Base-by-base conservation (phyloP, 2,113 vertebrate species). In the Leuciscus idus region DNA sequence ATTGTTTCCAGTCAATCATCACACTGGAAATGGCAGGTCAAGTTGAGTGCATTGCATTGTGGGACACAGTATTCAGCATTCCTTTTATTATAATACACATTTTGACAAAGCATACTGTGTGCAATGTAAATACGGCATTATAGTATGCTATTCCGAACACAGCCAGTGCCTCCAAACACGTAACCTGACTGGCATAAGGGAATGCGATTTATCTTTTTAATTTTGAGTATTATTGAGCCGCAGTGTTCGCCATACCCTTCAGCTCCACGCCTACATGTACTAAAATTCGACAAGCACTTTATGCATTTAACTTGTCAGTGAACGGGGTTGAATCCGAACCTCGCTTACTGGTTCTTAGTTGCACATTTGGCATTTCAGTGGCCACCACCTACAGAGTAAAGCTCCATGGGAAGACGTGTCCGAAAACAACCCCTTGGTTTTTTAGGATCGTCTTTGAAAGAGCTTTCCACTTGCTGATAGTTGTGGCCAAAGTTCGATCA, bases 211-310 rank as follows among this genome's bases (percentile, higher is more conserved):
- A 70, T 73, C 26, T 74, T 61, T 46, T 59, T 36, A 0, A 48
- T 39, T 48, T 50, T 17, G 26, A 59, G 12, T 80, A n/a, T 52
- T 83, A 73, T n/a, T 55, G 26, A 52, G 46, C n/a, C 23, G 12
- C 72, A 83, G 55, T 17, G 13, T 30, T 73, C 75, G 59, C 72
- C 81, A 85, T 52, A 85, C 48, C 52, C 81, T 77, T 84, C 70
- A 46, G 73, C 33, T 77, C 30, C 36, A 73, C 43, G 36, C 70
- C 70, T 73, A 79, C 64, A 70, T 10, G 73, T 50, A 75, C 73
- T 17, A n/a, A 75, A 74, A 74, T 23, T n/a, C n/a, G 11, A 79
- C 10, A 39, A 59, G 76, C 76, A 79, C 76, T 55, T 59, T 79
- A 59, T n/a, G 52, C 52, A 59, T 79, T 59, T 39, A 6, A 15